phyloP scores from a whole-genome alignment of 2,888 invertebrate species.

The Philhelius pedissequus region DNA sequence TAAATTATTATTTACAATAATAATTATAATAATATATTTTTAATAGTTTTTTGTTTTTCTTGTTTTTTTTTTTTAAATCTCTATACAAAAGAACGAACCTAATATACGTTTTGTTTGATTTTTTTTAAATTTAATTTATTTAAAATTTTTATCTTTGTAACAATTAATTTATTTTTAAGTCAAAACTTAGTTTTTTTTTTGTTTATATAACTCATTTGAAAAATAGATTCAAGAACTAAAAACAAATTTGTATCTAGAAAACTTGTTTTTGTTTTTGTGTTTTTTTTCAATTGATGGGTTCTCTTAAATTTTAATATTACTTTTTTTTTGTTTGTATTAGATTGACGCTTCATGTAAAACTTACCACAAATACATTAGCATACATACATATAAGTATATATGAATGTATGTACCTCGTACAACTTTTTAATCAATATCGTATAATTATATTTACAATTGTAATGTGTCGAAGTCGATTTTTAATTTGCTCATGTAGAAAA shows the following conservation, averaged over 20 bases:
- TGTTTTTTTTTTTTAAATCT: constrained; percentile 43
- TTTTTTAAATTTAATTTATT: constrained; percentile 31
- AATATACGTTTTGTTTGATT: constrained; percentile 14
- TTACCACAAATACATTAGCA: constrained; percentile 69
- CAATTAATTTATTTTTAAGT: constrained; percentile 47
- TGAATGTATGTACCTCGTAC: constrained; percentile 42
- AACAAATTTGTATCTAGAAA: neutral
- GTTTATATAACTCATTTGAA: constrained; percentile 14
- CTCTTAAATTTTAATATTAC: neutral
- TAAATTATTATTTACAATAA: constrained; percentile 69
- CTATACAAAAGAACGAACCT: constrained; percentile 61
- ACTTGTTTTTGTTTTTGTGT: neutral
- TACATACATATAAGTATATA: constrained; percentile 26
- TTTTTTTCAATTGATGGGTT: neutral
- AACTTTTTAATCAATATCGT: constrained; percentile 32
- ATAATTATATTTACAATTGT: constrained; percentile 56
- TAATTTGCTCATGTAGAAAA: constrained; percentile 67
- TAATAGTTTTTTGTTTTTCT: constrained; percentile 21
- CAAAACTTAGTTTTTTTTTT: constrained; percentile 19
- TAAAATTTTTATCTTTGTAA: constrained; percentile 47
- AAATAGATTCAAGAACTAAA: constrained; percentile 53
- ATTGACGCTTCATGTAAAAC: constrained; percentile 70
- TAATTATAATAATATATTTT: constrained; percentile 25
- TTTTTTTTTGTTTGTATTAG: constrained; percentile 14
- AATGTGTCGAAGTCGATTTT: constrained; percentile 57